These are phyloP conservation scores for Stramonita haemastoma DNA, from an alignment of 2,888 invertebrate species.

Conservation along the genomic window DNA sequence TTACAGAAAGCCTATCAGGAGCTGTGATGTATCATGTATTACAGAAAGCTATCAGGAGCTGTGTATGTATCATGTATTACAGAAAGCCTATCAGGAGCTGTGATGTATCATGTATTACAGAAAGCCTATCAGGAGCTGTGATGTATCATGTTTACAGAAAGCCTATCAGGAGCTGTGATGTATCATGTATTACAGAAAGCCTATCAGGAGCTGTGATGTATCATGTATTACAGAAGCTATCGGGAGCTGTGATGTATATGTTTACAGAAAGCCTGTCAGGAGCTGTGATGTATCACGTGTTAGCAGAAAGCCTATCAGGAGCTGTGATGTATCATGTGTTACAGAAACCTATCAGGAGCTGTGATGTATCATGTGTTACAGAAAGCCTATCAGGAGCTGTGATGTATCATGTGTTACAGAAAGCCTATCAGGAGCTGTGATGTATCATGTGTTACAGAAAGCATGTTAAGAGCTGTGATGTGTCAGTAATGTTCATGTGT, in stretches of 20 bases:
- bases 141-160: no score
- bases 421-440: neutral
- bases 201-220: no score
- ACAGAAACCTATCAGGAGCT: no score
- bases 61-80: conserved; percentile 15
- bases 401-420: neutral
- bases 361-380: no score
- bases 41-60: no score
- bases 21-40: neutral
- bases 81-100: conserved; percentile 71
- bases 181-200: neutral
- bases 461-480: neutral
- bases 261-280: no score
- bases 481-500: neutral
- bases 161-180: neutral
- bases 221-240: no score
- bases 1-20: neutral
- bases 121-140: conserved; percentile 11
- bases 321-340: no score
- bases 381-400: no score
- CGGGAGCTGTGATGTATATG: neutral
- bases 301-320: no score
- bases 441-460: neutral
- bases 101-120: conserved; percentile 66
- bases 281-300: no score